Conservation (phyloP, 2,113 vertebrate genomes). For the Sander lucioperca region DNA sequence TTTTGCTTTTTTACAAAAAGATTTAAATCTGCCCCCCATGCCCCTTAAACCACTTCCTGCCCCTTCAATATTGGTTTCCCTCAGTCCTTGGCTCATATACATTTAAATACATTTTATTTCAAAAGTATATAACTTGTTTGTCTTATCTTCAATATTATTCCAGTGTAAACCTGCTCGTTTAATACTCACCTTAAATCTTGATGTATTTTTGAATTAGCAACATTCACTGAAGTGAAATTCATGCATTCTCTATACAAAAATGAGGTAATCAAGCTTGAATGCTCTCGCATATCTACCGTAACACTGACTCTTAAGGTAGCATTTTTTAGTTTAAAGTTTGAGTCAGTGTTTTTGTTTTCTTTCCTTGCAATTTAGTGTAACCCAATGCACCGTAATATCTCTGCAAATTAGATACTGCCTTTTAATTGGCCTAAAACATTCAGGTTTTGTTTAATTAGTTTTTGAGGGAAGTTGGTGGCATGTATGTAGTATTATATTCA, state of each 20-base stretch:
- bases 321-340: neutral
- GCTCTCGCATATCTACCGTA: neutral
- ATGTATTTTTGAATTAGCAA: neutral
- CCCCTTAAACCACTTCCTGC: neutral
- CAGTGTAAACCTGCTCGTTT: neutral
- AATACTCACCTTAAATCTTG: neutral
- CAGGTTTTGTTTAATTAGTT: too few relatives aligned
- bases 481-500: neutral
- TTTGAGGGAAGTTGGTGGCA: neutral
- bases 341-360: neutral
- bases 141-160: neutral
- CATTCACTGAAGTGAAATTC: neutral
- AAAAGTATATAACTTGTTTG: neutral
- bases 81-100: neutral
- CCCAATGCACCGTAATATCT: neutral
- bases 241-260: neutral
- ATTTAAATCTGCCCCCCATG: neutral
- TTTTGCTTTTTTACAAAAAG: too few relatives aligned
- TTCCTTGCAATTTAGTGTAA: neutral
- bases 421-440: neutral
- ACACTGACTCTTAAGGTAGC: neutral
- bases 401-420: neutral
- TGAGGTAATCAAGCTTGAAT: neutral
- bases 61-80: neutral
- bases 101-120: neutral